Evolutionary conservation across 2,888 invertebrate species (phyloP).

Genomic region (Caenorhabditis drosophilae): DNA sequence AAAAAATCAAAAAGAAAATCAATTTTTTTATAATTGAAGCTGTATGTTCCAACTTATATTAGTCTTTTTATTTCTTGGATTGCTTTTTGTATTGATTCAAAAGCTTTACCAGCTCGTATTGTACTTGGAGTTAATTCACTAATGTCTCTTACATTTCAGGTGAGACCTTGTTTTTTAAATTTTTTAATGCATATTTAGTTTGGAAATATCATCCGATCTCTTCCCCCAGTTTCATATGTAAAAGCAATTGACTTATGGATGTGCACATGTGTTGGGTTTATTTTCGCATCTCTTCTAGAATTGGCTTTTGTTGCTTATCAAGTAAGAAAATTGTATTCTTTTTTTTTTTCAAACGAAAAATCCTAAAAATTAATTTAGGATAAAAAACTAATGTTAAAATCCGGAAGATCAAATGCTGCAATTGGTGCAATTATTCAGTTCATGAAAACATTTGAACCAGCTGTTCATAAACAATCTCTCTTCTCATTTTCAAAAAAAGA

Average conservation of each 20-base stretch:
- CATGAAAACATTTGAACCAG: slow-evolving; percentile 35
- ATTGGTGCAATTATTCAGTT: slow-evolving; percentile 46
- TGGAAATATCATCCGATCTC: slow-evolving; percentile 62
- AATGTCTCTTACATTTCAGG: slow-evolving; percentile 63
- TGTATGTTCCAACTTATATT: slow-evolving; percentile 64
- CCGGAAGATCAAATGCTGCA: slow-evolving; percentile 42
- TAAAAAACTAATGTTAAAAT: slow-evolving; percentile 50
- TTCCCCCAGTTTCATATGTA: slow-evolving; percentile 66
- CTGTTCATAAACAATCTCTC: too few species aligned
- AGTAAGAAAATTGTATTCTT: slow-evolving; percentile 18
- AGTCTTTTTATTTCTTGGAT: slow-evolving; percentile 65
- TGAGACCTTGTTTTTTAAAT: too few species aligned
- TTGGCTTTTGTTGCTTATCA: slow-evolving; percentile 66
- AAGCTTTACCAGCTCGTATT: slow-evolving; percentile 64
- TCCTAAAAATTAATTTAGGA: slow-evolving; percentile 33
- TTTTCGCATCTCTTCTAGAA: slow-evolving; percentile 64
- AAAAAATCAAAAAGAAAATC: too few species aligned
- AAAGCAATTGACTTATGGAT: slow-evolving; percentile 66
- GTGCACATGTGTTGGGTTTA: slow-evolving; percentile 63
- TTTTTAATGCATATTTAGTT: too few species aligned
- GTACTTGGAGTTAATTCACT: slow-evolving; percentile 65
- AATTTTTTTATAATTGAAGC: slow-evolving; percentile 40
- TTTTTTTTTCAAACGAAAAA: not conserved
- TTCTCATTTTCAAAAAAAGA: too few species aligned
- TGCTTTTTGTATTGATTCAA: slow-evolving; percentile 60